These are phyloP conservation scores for Nycticorax nycticorax DNA, from an alignment of 2,113 vertebrate species.

Conservation along the genomic window DNA sequence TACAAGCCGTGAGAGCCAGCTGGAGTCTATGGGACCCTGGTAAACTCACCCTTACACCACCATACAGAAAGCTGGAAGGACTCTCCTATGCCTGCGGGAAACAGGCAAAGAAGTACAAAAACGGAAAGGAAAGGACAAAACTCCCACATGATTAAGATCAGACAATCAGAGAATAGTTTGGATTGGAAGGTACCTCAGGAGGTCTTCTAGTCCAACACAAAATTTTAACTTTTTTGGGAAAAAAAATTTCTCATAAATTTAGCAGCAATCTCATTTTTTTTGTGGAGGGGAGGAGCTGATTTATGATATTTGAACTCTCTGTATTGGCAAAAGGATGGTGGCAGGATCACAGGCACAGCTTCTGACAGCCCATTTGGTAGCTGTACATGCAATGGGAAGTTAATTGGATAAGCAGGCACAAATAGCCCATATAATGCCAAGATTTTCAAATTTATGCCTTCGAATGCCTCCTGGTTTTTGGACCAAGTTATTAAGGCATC, in stretches of 20 bases:
- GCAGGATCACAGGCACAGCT: neutral
- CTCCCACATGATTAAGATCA: neutral
- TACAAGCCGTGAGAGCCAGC: neutral
- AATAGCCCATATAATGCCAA: neutral
- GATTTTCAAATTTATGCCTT: neutral
- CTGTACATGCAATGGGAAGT: neutral
- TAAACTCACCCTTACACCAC: neutral
- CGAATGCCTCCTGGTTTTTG: neutral
- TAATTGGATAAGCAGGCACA: neutral
- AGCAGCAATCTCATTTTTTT: neutral
- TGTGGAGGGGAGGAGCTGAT: neutral
- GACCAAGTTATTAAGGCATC: neutral
- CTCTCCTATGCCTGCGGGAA: neutral
- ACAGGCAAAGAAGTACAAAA: neutral
- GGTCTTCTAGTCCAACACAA: neutral
- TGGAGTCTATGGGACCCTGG: neutral
- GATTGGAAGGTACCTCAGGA: neutral
- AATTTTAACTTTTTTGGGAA: neutral
- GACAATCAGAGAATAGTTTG: neutral
- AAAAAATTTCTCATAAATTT: neutral
- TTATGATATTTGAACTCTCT: neutral
- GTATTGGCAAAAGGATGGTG: neutral
- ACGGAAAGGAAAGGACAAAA: neutral
- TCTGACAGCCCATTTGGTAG: neutral
- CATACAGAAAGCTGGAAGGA: neutral